These are phyloP conservation scores for Synergus umbraculus DNA, from an alignment of 2,888 invertebrate genomes.

Conservation along the genomic window DNA sequence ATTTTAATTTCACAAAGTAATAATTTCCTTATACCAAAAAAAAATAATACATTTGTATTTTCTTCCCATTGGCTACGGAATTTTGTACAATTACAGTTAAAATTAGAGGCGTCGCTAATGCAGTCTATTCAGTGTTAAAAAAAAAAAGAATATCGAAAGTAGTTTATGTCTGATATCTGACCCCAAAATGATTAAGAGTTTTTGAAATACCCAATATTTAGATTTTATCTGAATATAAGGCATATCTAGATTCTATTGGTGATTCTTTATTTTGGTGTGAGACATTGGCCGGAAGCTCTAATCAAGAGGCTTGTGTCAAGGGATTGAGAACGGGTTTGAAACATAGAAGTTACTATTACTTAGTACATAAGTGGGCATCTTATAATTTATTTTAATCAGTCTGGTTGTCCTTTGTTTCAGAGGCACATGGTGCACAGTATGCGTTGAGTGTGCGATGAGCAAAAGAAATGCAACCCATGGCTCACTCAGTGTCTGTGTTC, in stretches of 20 bases:
- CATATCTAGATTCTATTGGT: not conserved
- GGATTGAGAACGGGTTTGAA: conserved; percentile 63
- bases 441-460: conserved; percentile 76
- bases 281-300: conserved; percentile 24
- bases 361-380: conserved; percentile 72
- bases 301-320: conserved; percentile 64
- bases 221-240: conserved; percentile 1
- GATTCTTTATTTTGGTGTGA: conserved; percentile 1
- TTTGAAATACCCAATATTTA: not conserved
- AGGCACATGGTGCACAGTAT: conserved; percentile 85
- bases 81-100: not conserved
- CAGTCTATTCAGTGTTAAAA: conserved; percentile 58
- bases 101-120: conserved; percentile 55
- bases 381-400: conserved; percentile 76
- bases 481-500: conserved; percentile 76
- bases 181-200: conserved; percentile 20
- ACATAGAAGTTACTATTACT: conserved; percentile 50
- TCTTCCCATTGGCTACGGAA: too few relatives aligned
- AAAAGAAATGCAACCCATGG: conserved; percentile 69
- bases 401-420: conserved; percentile 86
- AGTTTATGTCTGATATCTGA: conserved; percentile 21
- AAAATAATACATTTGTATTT: too few relatives aligned
- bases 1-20: too few relatives aligned
- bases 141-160: conserved; percentile 28
- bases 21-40: too few relatives aligned